Base-by-base conservation (phyloP, 2,888 invertebrate genomes). In the Eutolmus rufibarbis region DNA sequence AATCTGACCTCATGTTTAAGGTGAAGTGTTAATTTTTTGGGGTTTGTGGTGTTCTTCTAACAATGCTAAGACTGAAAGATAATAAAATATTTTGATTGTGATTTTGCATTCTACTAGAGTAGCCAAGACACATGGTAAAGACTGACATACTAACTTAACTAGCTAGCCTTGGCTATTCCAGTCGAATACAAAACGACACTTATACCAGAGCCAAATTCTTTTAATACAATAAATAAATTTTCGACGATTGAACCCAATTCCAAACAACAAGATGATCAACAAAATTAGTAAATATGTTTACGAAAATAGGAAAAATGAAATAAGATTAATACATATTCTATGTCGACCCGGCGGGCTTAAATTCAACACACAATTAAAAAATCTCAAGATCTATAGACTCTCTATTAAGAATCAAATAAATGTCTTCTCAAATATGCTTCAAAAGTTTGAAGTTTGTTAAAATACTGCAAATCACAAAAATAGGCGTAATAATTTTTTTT, bases 381-480 rank as follows among this genome's bases (percentile, higher is more conserved):
- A 76, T 28, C 1, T 56, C 12, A 23, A 46, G 28, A 85, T 74
- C 1, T n/a, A 85, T 74, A 46, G 66, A 31, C 40, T 74, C 31
- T 14, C 8, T 56, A 43, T 9, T 74, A 74, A 85, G 31, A 84
- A 19, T 84, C 57, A 34, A 84, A 84, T 14, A 74, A 74, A 74
- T 46, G 74, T 85, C 74, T 85, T 85, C 85, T 46, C 14, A 34
- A 85, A 85, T 85, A 85, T 85, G 85, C 85, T 85, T 85, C 85
- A 74, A 85, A 85, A 85, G 40, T 74, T 66, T 74, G 74, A 85
- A 74, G 74, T 43, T 66, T 57, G 4, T 31, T 51, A 16, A 82
- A 57, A n/a, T 51, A 51, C 57, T 34, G 43, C 57, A 82, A 16
- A 82, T 56, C 28, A 82, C 16, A 79, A 51, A 79, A 14, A 79